These are phyloP conservation scores for Tipula vernalis DNA, from an alignment of 2,888 invertebrate species.

Conservation along the genomic window DNA sequence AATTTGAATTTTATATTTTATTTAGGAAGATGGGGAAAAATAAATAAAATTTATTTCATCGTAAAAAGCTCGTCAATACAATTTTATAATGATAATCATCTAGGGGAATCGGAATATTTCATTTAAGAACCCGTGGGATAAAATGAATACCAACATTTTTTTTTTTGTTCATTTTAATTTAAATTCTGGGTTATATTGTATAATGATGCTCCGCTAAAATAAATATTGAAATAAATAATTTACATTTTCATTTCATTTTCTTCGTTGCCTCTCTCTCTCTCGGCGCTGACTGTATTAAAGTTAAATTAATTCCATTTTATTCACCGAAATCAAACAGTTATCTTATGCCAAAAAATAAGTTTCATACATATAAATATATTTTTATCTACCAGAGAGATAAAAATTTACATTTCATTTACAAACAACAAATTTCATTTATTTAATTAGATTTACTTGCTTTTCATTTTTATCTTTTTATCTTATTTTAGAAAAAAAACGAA, in stretches of 20 bases:
- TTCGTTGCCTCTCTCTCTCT: not conserved
- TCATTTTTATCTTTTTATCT: not conserved
- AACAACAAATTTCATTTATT: not conserved
- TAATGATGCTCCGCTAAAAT: not conserved
- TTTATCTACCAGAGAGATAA: not conserved
- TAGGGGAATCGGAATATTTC: not conserved
- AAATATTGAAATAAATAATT: slow-evolving; percentile 4
- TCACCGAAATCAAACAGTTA: not conserved
- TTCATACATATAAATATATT: not conserved
- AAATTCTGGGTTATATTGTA: not conserved
- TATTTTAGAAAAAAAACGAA: not conserved
- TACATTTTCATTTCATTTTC: not conserved
- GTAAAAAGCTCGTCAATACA: not conserved
- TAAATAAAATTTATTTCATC: not conserved
- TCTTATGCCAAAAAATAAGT: not conserved
- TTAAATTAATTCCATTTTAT: not conserved
- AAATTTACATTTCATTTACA: not conserved
- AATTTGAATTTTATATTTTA: not conserved
- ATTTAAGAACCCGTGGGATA: not conserved
- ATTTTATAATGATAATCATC: not conserved
- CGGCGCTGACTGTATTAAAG: not conserved
- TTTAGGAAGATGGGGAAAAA: not conserved
- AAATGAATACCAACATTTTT: not conserved
- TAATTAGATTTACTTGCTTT: not conserved
- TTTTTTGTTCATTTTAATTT: not conserved